Percentiles rank a stretch among this genome's conserved stretches.
Conservation (phyloP, 2,797 vertebrate species). For the Staurois parvus region DNA sequence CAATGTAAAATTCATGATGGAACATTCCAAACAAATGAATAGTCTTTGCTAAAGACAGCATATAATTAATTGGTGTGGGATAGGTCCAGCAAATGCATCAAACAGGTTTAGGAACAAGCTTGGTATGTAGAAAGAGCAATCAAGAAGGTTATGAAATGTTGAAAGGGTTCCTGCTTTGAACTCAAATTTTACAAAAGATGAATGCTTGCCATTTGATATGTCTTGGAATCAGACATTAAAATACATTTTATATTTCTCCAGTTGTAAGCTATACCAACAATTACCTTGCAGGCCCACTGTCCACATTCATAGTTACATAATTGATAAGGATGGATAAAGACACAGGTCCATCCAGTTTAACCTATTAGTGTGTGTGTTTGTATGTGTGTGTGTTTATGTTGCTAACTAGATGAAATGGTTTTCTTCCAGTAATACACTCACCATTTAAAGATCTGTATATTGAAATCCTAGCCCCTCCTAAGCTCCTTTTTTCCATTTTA, state of each 20-base stretch:
- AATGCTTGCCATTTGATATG: not conserved
- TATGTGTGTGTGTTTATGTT: too few relatives aligned
- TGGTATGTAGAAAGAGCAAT: conserved; percentile 1
- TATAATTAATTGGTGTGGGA: conserved; percentile 49
- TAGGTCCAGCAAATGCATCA: conserved; percentile 1
- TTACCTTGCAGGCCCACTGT: too few relatives aligned
- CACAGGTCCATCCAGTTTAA: too few relatives aligned
- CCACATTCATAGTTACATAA: too few relatives aligned
- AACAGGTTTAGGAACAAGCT: conserved; percentile 31
- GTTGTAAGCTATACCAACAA: too few relatives aligned
- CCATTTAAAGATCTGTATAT: too few relatives aligned
- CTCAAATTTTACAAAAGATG: not conserved
- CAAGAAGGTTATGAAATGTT: not conserved
- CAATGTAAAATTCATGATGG: conserved; percentile 32
- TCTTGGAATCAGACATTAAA: not conserved
- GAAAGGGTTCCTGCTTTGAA: not conserved
- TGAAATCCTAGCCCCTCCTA: too few relatives aligned
- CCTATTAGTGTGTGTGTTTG: too few relatives aligned
- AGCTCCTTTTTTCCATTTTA: too few relatives aligned
- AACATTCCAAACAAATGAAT: conserved; percentile 57
- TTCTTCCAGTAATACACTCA: too few relatives aligned
- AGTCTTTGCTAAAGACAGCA: conserved; percentile 33
- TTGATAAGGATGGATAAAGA: too few relatives aligned
- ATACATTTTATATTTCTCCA: not conserved
- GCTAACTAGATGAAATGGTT: too few relatives aligned